These are phyloP conservation scores for Epinotia ramella DNA, from an alignment of 2,888 invertebrate genomes.

Conservation along the genomic window DNA sequence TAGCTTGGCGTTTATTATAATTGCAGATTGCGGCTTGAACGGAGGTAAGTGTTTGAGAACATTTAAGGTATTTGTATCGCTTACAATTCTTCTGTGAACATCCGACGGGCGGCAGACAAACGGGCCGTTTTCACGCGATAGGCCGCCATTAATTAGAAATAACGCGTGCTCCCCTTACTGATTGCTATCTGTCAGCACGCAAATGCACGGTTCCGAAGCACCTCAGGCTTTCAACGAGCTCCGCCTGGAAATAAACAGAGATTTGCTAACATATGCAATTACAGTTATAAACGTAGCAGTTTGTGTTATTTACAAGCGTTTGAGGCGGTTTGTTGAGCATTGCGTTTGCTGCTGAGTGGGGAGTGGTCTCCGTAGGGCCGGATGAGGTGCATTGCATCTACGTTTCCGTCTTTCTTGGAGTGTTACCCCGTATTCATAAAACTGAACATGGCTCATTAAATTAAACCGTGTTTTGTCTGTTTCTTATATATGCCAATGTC, in stretches of 20 bases:
- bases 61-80: slow-evolving; percentile 81
- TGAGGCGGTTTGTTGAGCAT: neutral
- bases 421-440: too few species aligned
- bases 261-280: neutral
- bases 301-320: neutral
- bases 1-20: slow-evolving; percentile 73
- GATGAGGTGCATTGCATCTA: neutral
- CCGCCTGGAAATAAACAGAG: slow-evolving; percentile 34
- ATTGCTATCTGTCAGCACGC: slow-evolving; percentile 82
- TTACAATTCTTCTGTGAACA: slow-evolving; percentile 81
- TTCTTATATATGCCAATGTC: too few species aligned
- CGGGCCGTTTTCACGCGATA: slow-evolving; percentile 77
- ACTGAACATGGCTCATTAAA: too few species aligned
- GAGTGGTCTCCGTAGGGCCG: neutral
- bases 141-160: slow-evolving; percentile 78
- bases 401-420: neutral
- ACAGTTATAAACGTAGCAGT: neutral
- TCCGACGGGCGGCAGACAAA: slow-evolving; percentile 77
- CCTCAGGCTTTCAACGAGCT: slow-evolving; percentile 33
- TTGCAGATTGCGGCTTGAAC: slow-evolving; percentile 64
- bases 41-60: slow-evolving; percentile 76
- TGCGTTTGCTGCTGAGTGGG: neutral
- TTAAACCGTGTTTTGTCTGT: too few species aligned
- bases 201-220: slow-evolving; percentile 62
- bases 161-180: slow-evolving; percentile 68